Conservation (phyloP, 2,797 vertebrate genomes). For the Gastrophryne carolinensis region DNA sequence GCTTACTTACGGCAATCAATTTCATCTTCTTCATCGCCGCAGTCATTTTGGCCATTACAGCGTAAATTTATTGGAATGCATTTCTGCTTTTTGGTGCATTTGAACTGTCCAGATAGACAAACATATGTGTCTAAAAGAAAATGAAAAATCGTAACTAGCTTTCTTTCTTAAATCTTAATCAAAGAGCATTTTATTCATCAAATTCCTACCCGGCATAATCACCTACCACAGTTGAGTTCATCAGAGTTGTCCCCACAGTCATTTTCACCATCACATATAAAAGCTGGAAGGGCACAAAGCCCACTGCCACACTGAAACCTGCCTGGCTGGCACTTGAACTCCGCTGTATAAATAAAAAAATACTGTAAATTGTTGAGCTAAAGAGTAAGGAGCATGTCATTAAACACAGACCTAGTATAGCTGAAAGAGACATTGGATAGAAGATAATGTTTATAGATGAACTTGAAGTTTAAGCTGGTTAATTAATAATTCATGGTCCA, state of each 20-base stretch:
- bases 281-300: constrained; percentile 93
- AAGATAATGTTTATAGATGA: too few species aligned
- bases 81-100: constrained; percentile 92
- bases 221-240: constrained; percentile 90
- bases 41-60: constrained; percentile 97
- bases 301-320: constrained; percentile 97
- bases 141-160: background rate
- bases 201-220: background rate
- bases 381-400: too few species aligned
- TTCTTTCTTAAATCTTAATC: background rate
- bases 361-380: constrained; percentile 26
- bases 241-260: constrained; percentile 95
- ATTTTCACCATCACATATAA: constrained; percentile 95
- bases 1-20: constrained; percentile 89
- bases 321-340: constrained; percentile 91
- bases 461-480: too few species aligned
- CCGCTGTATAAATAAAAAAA: constrained; percentile 72
- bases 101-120: constrained; percentile 95
- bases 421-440: too few species aligned
- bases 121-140: constrained; percentile 85
- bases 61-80: constrained; percentile 79
- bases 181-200: background rate
- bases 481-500: too few species aligned
- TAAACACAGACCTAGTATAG: too few species aligned
- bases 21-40: constrained; percentile 94